phyloP scores from a whole-genome alignment of 2,113 vertebrate genomes.

The Silurus asotus region DNA sequence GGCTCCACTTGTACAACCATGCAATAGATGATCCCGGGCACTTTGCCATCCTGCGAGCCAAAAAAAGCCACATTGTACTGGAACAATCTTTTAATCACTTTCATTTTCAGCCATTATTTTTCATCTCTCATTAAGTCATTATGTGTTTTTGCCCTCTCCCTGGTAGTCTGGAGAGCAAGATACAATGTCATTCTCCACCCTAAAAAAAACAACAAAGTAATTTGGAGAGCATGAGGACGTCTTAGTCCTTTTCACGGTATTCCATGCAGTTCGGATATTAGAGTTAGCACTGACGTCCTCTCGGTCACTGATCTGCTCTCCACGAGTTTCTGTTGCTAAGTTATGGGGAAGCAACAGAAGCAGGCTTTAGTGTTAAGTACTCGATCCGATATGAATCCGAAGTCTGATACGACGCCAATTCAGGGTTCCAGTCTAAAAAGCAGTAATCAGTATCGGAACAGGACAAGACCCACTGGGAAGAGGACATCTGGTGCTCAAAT shows the following conservation, averaged over 20 bases:
- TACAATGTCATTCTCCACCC: background rate
- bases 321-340: background rate
- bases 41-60: slow-evolving; percentile 33
- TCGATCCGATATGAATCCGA: background rate
- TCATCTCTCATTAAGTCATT: slow-evolving; percentile 47
- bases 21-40: slow-evolving; percentile 15
- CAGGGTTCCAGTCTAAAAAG: background rate
- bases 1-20: slow-evolving; percentile 26
- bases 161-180: background rate
- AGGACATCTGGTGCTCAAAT: no score
- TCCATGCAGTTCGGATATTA: background rate
- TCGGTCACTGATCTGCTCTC: background rate
- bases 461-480: background rate
- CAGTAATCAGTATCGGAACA: background rate
- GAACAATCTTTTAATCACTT: slow-evolving; percentile 38
- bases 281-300: background rate
- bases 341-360: background rate
- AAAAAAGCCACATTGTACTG: slow-evolving; percentile 39
- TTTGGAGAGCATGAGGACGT: background rate
- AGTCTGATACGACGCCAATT: background rate
- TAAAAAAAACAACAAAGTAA: background rate
- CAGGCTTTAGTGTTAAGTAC: background rate
- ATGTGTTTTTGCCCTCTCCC: slow-evolving; percentile 30
- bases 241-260: background rate
- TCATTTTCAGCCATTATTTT: slow-evolving; percentile 35